These are phyloP conservation scores for Campylomormyrus numenius DNA, from an alignment of 2,113 vertebrate genomes.

Conservation along the genomic window DNA sequence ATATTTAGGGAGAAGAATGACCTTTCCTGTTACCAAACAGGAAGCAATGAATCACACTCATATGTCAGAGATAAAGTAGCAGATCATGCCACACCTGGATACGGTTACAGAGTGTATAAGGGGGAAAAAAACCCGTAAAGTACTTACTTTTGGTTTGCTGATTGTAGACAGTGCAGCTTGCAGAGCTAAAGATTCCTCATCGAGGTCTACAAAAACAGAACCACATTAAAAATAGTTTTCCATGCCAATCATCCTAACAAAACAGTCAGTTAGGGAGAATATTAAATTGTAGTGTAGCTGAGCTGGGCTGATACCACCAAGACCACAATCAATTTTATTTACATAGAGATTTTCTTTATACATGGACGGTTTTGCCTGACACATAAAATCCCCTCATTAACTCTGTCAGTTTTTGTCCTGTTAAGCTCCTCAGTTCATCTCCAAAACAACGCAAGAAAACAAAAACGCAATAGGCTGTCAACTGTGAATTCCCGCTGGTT, in stretches of 20 bases:
- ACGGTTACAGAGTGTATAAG: slow-evolving; percentile 4
- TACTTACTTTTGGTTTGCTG: slow-evolving; percentile 80
- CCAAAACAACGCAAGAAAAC: neutral
- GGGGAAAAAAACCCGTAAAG: neutral
- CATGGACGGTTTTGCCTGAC: neutral
- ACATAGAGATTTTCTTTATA: neutral
- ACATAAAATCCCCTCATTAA: neutral
- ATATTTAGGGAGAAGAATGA: neutral
- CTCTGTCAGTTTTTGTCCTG: neutral
- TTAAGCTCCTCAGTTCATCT: neutral
- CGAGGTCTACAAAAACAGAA: slow-evolving; percentile 68
- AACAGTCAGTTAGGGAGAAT: neutral
- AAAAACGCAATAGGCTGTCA: neutral
- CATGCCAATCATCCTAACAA: neutral
- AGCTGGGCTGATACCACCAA: neutral
- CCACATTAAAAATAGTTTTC: slow-evolving; percentile 11
- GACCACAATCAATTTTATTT: neutral
- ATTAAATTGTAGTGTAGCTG: neutral
- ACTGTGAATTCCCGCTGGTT: neutral
- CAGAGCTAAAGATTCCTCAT: slow-evolving; percentile 78
- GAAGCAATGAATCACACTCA: neutral
- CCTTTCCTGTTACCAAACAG: neutral
- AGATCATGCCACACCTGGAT: neutral
- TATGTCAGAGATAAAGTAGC: neutral
- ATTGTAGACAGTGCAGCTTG: slow-evolving; percentile 74